A percentile compares a stretch with the other conserved stretches of the same genome.
phyloP scores from a whole-genome alignment of 2,797 vertebrate genomes.

The Lagodon rhomboides region DNA sequence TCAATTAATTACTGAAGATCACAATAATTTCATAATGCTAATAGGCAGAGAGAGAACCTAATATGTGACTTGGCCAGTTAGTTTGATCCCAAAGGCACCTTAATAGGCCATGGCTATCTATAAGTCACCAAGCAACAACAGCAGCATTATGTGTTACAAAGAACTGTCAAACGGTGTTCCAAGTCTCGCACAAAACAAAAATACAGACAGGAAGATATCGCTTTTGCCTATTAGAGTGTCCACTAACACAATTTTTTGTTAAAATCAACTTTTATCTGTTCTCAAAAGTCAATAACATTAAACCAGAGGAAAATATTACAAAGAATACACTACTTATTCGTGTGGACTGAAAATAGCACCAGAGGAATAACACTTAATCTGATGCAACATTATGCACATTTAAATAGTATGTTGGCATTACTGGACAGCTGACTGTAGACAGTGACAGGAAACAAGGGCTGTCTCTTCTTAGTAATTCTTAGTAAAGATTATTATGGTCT shows the following conservation, averaged over 20 bases:
- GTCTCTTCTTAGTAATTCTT: not conserved
- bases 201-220: conserved; percentile 24
- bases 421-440: not conserved
- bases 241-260: conserved; percentile 35
- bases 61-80: conserved; percentile 31
- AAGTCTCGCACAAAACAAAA: conserved; percentile 36
- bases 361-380: not conserved
- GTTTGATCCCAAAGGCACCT: conserved; percentile 20
- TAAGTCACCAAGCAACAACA: conserved; percentile 41
- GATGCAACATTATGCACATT: not conserved
- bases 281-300: conserved; percentile 7
- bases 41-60: conserved; percentile 28
- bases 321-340: not conserved
- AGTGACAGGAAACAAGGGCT: not conserved
- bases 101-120: conserved; percentile 24
- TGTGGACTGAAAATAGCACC: not conserved
- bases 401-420: not conserved
- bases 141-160: conserved; percentile 38
- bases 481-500: not conserved
- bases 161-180: conserved; percentile 38
- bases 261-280: conserved; percentile 18
- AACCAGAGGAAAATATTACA: conserved; percentile 6
- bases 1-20: conserved; percentile 56
- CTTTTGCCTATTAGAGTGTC: conserved; percentile 22
- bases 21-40: conserved; percentile 38